These are phyloP conservation scores for Bembecia ichneumoniformis DNA, from an alignment of 2,888 invertebrate species.

Conservation along the genomic window DNA sequence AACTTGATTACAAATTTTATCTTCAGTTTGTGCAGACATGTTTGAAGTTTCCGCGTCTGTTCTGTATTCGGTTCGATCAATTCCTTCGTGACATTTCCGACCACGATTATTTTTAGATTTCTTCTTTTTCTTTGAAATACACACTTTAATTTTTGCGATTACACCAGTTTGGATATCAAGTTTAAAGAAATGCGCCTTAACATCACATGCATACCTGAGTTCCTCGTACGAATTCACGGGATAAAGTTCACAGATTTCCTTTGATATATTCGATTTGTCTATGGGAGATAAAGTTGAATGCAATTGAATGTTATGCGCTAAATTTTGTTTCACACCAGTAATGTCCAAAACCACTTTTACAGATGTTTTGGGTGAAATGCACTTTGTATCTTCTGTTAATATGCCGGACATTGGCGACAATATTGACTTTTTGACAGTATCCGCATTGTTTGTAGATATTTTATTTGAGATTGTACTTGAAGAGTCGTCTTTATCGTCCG, in stretches of 20 bases:
- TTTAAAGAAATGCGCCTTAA: conserved; percentile 43
- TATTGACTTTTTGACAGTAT: conserved; percentile 11
- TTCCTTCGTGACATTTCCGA: conserved; percentile 14
- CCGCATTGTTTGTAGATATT: too few relatives aligned
- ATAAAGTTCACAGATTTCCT: conserved; percentile 13
- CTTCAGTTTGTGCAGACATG: neutral
- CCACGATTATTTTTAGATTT: neutral
- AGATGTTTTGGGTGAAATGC: neutral
- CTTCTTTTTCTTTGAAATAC: conserved; percentile 29
- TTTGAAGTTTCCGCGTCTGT: conserved; percentile 9
- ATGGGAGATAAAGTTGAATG: too few relatives aligned
- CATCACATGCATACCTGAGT: conserved; percentile 38
- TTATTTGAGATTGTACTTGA: too few relatives aligned
- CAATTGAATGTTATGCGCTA: too few relatives aligned
- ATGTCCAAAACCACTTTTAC: neutral
- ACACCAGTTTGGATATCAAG: conserved; percentile 36
- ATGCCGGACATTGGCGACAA: conserved; percentile 64
- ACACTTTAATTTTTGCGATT: conserved; percentile 41
- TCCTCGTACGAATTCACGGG: conserved; percentile 40
- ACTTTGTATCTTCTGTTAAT: conserved; percentile 37
- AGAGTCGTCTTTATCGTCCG: too few relatives aligned
- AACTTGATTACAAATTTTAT: neutral
- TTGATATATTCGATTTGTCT: too few relatives aligned
- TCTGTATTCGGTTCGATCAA: conserved; percentile 47
- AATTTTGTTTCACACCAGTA: too few relatives aligned